Evolutionary conservation across 2,113 vertebrate genomes (phyloP).

Genomic region (Sinocyclocheilus maitianheensis): DNA sequence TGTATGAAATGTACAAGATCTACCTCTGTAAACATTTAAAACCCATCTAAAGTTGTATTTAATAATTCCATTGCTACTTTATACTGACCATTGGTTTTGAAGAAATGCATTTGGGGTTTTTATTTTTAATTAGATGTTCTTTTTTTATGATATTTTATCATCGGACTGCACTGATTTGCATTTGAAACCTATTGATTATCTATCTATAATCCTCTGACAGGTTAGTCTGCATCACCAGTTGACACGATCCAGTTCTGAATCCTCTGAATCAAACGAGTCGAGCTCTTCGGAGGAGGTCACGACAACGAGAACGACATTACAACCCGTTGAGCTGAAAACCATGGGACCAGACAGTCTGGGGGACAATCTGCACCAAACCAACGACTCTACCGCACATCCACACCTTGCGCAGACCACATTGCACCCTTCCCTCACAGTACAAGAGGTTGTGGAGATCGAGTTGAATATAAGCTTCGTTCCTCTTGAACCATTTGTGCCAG

Average conservation of each 20-base stretch:
- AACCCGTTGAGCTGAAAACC: neutral
- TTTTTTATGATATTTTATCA: neutral
- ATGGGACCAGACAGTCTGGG: neutral
- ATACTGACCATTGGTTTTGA: too few relatives aligned
- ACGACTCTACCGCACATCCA: neutral
- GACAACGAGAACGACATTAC: neutral
- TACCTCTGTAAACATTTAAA: neutral
- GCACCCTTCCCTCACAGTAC: neutral
- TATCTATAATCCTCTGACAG: constrained; percentile 41
- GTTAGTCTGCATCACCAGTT: constrained; percentile 16
- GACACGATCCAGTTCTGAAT: constrained; percentile 30
- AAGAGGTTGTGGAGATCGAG: neutral
- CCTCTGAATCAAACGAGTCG: constrained; percentile 58
- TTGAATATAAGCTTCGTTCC: neutral
- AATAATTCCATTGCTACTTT: neutral
- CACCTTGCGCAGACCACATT: neutral
- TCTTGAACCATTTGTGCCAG: neutral
- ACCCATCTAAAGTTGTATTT: neutral
- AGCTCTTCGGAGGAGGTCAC: constrained; percentile 59
- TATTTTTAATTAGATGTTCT: neutral
- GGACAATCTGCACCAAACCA: neutral
- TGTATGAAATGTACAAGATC: neutral
- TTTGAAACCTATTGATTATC: neutral
- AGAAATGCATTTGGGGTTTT: neutral
- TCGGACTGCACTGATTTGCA: neutral